phyloP scores from a whole-genome alignment of 2,797 vertebrate species.

The Triplophysa bombifrons region DNA sequence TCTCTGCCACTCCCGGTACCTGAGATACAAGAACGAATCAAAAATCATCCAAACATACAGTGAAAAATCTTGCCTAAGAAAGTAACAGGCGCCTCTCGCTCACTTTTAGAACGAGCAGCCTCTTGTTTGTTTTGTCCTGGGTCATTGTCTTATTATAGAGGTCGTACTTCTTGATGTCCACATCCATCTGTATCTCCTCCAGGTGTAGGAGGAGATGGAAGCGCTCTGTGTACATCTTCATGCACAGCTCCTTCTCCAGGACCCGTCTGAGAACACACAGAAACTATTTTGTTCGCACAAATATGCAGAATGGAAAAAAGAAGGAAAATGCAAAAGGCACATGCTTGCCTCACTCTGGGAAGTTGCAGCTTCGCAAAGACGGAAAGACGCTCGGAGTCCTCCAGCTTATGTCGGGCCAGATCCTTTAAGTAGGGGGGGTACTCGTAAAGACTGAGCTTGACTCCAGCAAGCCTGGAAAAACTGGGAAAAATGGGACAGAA shows the following conservation, averaged over 20 bases:
- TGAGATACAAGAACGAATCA: slow-evolving; percentile 56
- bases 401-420: slow-evolving; percentile 61
- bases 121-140: slow-evolving; percentile 66
- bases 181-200: slow-evolving; percentile 93
- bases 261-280: slow-evolving; percentile 66
- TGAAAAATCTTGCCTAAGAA: not conserved
- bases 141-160: slow-evolving; percentile 78
- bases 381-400: slow-evolving; percentile 60
- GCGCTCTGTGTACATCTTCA: slow-evolving; percentile 77
- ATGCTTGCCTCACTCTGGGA: slow-evolving; percentile 65
- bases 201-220: slow-evolving; percentile 87
- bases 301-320: not conserved
- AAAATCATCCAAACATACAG: not conserved
- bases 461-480: slow-evolving; percentile 30
- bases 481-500: slow-evolving; percentile 55
- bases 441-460: slow-evolving; percentile 58
- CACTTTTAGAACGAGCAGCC: slow-evolving; percentile 80
- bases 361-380: slow-evolving; percentile 57
- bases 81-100: slow-evolving; percentile 12
- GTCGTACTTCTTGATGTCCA: slow-evolving; percentile 86
- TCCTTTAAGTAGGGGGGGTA: slow-evolving; percentile 64
- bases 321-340: not conserved
- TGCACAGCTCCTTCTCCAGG: slow-evolving; percentile 71
- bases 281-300: slow-evolving; percentile 1
- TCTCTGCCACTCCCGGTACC: slow-evolving; percentile 92